Base-by-base conservation (phyloP, 2,797 vertebrate genomes). In the Percopsis omiscomaycus region DNA sequence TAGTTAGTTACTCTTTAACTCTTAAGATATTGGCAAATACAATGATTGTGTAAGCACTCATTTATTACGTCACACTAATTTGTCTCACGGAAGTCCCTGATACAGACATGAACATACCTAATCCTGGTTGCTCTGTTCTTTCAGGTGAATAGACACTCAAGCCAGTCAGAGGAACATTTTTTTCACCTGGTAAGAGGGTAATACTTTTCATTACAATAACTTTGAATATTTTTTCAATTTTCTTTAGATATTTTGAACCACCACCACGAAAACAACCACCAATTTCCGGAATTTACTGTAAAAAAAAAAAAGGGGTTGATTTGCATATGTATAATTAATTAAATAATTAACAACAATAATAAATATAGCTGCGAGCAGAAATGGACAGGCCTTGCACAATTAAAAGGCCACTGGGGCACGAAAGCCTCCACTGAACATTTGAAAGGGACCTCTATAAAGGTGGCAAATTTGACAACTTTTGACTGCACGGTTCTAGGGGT, bases 101-200 rank as follows among this genome's bases (percentile, higher is more conserved):
- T 12, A 37, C 29, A 27, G 55, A 27, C 63, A 37, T 37, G 2
- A 73, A 65, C 65, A 45, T 67, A 74, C 81, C 77, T 5, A 3
- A 15, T 14, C 50, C 6, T 2, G 3, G 12, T 0, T n/a, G 1
- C 51, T 2, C 53, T 0, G 6, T 5, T n/a, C 1, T 42, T 1
- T 2, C 4, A 63, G 53, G 44, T 51, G 1, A 0, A 16, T 9
- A 6, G 42, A 47, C 56, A 29, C 56, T 49, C n/a, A 49, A 59
- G 14, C 16, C 66, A 2, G 4, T 5, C 1, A 3, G 15, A 59
- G n/a, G 65, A 64, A 32, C 28, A 62, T 29, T 5, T 44, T 3
- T 59, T 64, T 68, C 53, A 60, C 28, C 75, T 77, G 46, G 64
- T 53, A 68, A 62, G n/a, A 68, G 2, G 27, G 0, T 15, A 68